A percentile compares a stretch with the other conserved stretches of the same genome.
Conservation (phyloP, 2,797 vertebrate species). For the Yasuhikotakia modesta region DNA sequence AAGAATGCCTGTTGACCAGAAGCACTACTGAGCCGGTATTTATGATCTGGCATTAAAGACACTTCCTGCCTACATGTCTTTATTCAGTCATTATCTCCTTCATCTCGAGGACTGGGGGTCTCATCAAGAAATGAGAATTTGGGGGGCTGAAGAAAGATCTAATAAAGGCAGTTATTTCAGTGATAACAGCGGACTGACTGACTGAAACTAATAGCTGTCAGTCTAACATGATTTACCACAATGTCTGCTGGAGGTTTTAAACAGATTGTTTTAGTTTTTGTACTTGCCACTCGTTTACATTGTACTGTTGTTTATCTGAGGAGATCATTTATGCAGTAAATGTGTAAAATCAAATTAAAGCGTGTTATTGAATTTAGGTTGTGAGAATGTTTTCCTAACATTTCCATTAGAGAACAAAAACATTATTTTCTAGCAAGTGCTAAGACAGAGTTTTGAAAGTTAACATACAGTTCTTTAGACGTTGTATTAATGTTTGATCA, state of each 20-base stretch:
- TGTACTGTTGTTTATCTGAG: background rate
- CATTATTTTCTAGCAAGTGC: no score
- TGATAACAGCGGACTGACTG: slow-evolving; percentile 16
- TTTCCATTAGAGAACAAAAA: no score
- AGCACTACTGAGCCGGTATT: slow-evolving; percentile 38
- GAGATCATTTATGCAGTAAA: background rate
- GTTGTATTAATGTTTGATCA: no score
- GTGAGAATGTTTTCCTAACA: no score
- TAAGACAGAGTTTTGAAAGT: no score
- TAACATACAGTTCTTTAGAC: no score
- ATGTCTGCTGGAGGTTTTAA: slow-evolving; percentile 21
- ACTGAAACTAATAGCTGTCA: slow-evolving; percentile 10
- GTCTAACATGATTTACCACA: slow-evolving; percentile 8
- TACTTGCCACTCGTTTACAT: no score
- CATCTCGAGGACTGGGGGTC: slow-evolving; percentile 30
- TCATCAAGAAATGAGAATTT: slow-evolving; percentile 33
- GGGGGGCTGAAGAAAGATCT: slow-evolving; percentile 38
- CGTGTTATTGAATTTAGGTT: background rate
- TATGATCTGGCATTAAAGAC: slow-evolving; percentile 35
- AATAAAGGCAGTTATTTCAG: slow-evolving; percentile 31
- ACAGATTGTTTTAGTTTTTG: background rate
- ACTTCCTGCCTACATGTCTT: slow-evolving; percentile 9
- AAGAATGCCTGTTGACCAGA: slow-evolving; percentile 22
- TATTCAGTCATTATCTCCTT: slow-evolving; percentile 17
- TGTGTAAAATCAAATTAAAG: background rate